Percentiles rank a stretch among this genome's conserved stretches.
Evolutionary conservation across 2,888 invertebrate species (phyloP).

Genomic region (Cantharis rufa): DNA sequence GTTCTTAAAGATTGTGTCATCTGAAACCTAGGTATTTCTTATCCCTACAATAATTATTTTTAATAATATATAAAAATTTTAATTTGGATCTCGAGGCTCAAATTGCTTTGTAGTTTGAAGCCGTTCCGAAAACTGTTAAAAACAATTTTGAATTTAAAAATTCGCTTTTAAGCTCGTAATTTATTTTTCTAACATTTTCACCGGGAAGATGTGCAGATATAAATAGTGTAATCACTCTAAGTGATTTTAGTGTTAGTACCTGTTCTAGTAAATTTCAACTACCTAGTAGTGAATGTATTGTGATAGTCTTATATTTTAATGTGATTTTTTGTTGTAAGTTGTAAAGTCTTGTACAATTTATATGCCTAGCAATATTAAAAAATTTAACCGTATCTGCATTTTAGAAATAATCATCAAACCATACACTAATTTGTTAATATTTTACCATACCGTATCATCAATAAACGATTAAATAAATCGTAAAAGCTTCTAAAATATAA

Average conservation of each 20-base stretch:
- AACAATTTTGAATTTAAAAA: neutral
- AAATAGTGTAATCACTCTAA: neutral
- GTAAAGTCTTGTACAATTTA: neutral
- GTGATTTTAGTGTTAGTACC: neutral
- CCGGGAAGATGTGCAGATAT: neutral
- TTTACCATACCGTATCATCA: no score
- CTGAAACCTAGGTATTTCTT: no score
- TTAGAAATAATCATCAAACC: neutral
- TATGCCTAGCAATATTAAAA: neutral
- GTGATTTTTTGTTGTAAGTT: neutral
- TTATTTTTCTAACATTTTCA: neutral
- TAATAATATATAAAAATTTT: no score
- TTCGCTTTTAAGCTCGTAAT: neutral
- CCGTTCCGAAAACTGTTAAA: no score
- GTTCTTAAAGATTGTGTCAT: no score
- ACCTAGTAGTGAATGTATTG: neutral
- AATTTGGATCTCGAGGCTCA: neutral
- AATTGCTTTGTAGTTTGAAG: no score
- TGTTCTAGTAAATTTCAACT: neutral
- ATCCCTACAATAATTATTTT: neutral
- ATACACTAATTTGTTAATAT: no score
- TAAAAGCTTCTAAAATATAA: no score
- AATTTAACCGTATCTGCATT: neutral
- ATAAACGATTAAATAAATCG: no score
- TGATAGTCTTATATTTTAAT: neutral